Evolutionary conservation across 2,113 vertebrate species (phyloP).

Genomic region (Clarias magur): DNA sequence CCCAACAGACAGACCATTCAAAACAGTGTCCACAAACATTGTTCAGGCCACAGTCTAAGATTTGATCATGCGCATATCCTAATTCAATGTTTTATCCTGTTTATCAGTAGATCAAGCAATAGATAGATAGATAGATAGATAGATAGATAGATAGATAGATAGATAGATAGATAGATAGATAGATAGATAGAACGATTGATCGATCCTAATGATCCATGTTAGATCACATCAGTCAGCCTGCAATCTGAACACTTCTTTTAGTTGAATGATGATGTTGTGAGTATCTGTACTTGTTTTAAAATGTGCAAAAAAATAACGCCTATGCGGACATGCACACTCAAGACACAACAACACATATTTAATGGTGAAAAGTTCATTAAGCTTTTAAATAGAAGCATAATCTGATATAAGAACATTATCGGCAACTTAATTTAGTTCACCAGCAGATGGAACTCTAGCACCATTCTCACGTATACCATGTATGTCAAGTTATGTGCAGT

Average conservation of each 20-base stretch:
- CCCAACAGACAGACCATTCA: neutral
- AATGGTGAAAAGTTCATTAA: neutral
- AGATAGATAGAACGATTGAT: too few relatives aligned
- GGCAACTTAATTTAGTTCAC: neutral
- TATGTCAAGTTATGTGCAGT: neutral
- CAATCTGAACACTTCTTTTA: neutral
- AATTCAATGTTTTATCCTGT: neutral
- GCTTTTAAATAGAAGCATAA: neutral
- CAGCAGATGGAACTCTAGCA: slow-evolving; percentile 44
- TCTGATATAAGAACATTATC: neutral
- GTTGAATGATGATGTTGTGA: neutral
- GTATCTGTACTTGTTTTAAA: neutral
- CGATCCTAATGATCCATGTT: neutral
- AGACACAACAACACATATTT: neutral
- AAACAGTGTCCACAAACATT: neutral
- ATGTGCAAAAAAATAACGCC: neutral
- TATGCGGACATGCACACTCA: neutral
- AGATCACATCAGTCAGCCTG: neutral
- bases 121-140: too few relatives aligned
- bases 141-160: too few relatives aligned
- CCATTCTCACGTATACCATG: neutral
- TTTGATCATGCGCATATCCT: neutral
- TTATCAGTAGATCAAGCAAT: too few relatives aligned
- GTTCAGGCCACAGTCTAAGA: neutral
- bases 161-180: too few relatives aligned